phyloP scores from a whole-genome alignment of 1,140 invertebrate genomes.

The Cherax quadricarinatus region DNA sequence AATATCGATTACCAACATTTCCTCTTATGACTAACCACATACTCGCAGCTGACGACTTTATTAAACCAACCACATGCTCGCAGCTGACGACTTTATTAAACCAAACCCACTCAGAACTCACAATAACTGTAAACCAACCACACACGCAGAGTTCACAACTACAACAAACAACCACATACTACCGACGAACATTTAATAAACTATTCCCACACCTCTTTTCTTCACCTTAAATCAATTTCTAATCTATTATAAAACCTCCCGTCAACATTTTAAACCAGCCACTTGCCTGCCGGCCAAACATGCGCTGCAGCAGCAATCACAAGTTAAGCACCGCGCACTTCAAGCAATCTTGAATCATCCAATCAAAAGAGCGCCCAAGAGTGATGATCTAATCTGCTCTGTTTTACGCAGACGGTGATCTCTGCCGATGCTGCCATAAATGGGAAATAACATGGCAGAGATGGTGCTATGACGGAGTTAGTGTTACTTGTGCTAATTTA shows the following conservation, averaged over 20 bases:
- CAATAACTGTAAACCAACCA: not conserved
- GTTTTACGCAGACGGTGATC: not conserved
- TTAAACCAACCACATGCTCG: not conserved
- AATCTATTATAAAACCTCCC: not conserved
- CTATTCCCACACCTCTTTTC: too few relatives aligned
- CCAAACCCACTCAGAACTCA: too few relatives aligned
- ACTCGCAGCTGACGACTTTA: not conserved
- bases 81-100: not conserved
- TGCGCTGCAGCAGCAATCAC: conserved; percentile 26
- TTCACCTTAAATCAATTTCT: not conserved
- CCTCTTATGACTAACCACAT: not conserved
- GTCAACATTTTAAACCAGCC: not conserved
- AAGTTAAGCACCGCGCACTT: not conserved
- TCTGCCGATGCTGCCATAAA: conserved; percentile 24
- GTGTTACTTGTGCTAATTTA: conserved; percentile 54
- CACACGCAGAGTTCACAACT: not conserved
- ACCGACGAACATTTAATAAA: too few relatives aligned
- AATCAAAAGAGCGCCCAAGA: conserved; percentile 22
- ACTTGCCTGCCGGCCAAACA: not conserved
- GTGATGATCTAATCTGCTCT: conserved; percentile 6
- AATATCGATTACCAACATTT: conserved; percentile 5
- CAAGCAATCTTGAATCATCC: conserved; percentile 25
- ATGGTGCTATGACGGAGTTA: conserved; percentile 47
- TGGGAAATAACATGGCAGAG: conserved; percentile 49
- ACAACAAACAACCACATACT: too few relatives aligned